A percentile compares a stretch with the other conserved stretches of the same genome.
Conservation (phyloP, 2,797 vertebrate species). For the Aplochiton taeniatus region DNA sequence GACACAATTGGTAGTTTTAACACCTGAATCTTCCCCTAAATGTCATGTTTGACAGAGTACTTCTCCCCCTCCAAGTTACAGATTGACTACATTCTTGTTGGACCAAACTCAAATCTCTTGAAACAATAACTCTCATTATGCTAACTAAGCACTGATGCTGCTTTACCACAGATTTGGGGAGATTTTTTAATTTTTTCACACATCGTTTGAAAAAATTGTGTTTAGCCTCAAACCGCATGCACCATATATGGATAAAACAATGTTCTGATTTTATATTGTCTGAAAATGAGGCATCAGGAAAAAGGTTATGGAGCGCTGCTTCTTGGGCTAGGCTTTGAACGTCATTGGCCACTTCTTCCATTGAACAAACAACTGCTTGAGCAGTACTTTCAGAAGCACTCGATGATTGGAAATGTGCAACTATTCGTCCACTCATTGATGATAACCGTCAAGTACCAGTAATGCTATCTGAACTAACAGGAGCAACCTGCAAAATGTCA, state of each 20-base stretch:
- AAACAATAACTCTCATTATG: constrained; percentile 37
- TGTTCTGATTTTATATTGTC: too few species aligned
- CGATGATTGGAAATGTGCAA: too few species aligned
- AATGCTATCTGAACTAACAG: too few species aligned
- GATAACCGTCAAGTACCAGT: too few species aligned
- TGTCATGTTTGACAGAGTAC: constrained; percentile 14
- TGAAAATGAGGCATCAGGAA: too few species aligned
- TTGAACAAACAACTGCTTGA: too few species aligned
- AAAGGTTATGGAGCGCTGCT: too few species aligned
- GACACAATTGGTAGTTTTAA: constrained; percentile 28
- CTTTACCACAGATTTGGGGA: constrained; percentile 31
- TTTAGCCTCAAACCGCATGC: constrained; percentile 38
- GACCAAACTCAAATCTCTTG: constrained; percentile 35
- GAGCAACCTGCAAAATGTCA: too few species aligned
- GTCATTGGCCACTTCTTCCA: too few species aligned
- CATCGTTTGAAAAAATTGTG: constrained; percentile 32
- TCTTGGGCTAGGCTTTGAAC: too few species aligned
- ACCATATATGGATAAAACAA: constrained; percentile 34
- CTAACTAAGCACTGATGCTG: constrained; percentile 29
- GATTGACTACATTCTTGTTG: constrained; percentile 2
- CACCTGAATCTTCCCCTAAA: background rate
- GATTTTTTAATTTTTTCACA: constrained; percentile 38
- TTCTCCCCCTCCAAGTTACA: constrained; percentile 16
- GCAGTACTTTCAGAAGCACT: too few species aligned
- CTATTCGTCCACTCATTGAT: too few species aligned